Evolutionary conservation across 2,888 invertebrate genomes (phyloP), one percentile per base, ranked within the genome.

Genomic region (Apoda limacodes): DNA sequence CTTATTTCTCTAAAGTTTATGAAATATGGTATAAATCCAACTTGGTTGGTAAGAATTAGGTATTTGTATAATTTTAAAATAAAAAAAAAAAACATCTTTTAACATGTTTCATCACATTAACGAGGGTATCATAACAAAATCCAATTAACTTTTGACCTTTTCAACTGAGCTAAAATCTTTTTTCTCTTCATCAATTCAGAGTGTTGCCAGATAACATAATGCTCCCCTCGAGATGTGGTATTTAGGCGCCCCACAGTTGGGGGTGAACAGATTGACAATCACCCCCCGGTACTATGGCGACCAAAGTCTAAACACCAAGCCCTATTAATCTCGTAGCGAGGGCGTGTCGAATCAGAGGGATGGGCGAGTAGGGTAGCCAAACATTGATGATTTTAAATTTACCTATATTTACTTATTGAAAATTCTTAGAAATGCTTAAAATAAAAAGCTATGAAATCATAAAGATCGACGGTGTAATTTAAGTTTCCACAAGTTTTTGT

Each of bases 191-290:
- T 50, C 52, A 55, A 58, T 56, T 51, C 51, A 38, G 52, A 59
- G 53, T 60, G 60, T 57, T 62, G 55, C 54, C 60, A 67, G 71
- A 64, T 68, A 61, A 61, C 41, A 45, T 51, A 64, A 66, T 44
- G 48, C 60, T 46, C 59, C 76, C 75, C 76, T 42, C 39, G 76
- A 75, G 76, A 76, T 74, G 74, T 74, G 74, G 65, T 59, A 75
- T 76, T 76, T 71, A 55, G 52, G 52, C 52, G 53, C 57, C 52
- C 57, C 46, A 46, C 44, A 48, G 50, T 5, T 17, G 48, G 44
- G 52, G 46, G 43, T 40, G 40, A 42, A 40, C 59, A 65, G 66
- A 66, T 69, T 69, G 70, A 52, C 66, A 61, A 53, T 61, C 55
- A 48, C 63, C 63, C 61, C 42, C 51, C 60, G 61, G 48, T 59